Base-by-base conservation (phyloP, 1,140 invertebrate species). In the Ips typographus region DNA sequence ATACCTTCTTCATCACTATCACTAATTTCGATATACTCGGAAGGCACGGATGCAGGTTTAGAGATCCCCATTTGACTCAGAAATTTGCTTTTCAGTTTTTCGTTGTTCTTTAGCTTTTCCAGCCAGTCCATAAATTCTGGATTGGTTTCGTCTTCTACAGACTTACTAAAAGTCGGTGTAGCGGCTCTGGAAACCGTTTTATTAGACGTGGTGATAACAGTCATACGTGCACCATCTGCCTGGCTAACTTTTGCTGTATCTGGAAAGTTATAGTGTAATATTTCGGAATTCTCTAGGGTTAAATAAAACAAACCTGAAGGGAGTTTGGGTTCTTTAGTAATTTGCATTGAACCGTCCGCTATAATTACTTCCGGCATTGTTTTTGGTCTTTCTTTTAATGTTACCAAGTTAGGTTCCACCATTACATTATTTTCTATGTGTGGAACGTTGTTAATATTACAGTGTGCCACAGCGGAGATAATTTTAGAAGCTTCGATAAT, bases 321-420 rank as follows among this genome's bases (percentile, higher is more conserved):
- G 44, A 36, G 58, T 60, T 60, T 60, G 2, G 68, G 38, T 51
- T 70, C 68, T 64, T 70, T 70, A 8, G 68, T 70, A 22, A 70
- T 70, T 57, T 70, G 58, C 68, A 70, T 70, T 37, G 68, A 70
- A 4, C 43, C 42, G 47, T 70, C 68, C 2, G 60, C 68, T 5
- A 70, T 61, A n/a, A 70, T 70, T 37, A 70, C 68, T 5, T 52
- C 68, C 5, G 68, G 65, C 2, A 68, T 3, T 4, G 36, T 56
- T 58, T 65, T 65, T 22, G 1, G 44, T 2, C 39, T 22, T 22
- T 22, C 22, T 22, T 22, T 22, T 22, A 22, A 22, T 22, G 22
- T 22, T 22, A 22, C 22, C 22, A 22, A 22, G 22, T 22, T 22
- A 22, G 22, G 22, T 0, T 22, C 0, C 22, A 0, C 22, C 22